Conservation (phyloP, 1,140 invertebrate species). For the Drosophila lacteicornis region DNA sequence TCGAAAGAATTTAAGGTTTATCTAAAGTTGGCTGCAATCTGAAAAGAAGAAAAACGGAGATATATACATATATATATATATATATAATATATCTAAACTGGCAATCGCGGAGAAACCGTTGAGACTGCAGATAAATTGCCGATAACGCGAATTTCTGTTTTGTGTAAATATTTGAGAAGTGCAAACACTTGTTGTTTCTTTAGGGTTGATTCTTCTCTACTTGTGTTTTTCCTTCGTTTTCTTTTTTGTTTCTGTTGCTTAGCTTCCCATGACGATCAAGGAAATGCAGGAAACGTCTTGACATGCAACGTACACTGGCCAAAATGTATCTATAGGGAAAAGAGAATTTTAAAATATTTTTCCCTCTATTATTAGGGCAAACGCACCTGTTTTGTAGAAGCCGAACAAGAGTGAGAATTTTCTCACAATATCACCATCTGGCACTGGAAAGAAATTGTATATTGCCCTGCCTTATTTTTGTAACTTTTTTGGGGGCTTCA, state of each 20-base stretch:
- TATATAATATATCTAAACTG: constrained; percentile 3
- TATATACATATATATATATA: not conserved
- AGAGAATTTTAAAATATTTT: not conserved
- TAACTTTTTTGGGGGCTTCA: constrained; percentile 24
- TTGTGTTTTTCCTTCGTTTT: constrained; percentile 9
- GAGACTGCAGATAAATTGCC: constrained; percentile 50
- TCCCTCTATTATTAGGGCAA: not conserved
- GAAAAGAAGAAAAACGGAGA: constrained; percentile 4
- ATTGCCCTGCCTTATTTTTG: constrained; percentile 7
- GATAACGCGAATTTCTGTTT: constrained; percentile 49
- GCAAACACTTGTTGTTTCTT: constrained; percentile 38
- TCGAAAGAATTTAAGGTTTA: constrained; percentile 33
- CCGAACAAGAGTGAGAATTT: constrained; percentile 14
- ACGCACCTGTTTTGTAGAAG: constrained; percentile 11
- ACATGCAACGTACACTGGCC: constrained; percentile 30
- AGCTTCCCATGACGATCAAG: constrained; percentile 73
- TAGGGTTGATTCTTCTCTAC: constrained; percentile 30
- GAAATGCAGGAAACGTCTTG: constrained; percentile 64
- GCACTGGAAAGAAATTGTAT: not conserved
- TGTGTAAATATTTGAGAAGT: constrained; percentile 46
- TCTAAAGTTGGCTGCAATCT: constrained; percentile 13
- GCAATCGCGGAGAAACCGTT: constrained; percentile 18
- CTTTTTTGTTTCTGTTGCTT: constrained; percentile 40
- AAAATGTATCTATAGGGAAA: constrained; percentile 1
- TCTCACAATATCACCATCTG: constrained; percentile 30